A percentile compares a stretch with the other conserved stretches of the same genome.
Conservation (phyloP, 1,140 invertebrate genomes). For the Onthophagus taurus region DNA sequence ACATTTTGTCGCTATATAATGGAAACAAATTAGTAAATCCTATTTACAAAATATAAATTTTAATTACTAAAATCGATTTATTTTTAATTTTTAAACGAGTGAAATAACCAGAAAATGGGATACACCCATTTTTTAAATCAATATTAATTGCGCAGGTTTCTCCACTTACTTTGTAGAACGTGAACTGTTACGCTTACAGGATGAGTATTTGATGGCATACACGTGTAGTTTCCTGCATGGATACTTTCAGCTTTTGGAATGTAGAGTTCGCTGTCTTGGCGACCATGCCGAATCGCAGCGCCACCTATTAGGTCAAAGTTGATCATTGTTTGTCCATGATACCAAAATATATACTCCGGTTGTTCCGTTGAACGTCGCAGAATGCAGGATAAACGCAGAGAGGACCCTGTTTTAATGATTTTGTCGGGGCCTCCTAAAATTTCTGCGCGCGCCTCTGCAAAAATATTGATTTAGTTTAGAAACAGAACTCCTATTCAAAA, state of each 20-base stretch:
- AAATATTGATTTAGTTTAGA: conserved; percentile 6
- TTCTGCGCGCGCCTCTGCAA: conserved; percentile 57
- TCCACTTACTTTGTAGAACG: conserved; percentile 21
- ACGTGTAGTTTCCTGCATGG: conserved; percentile 52
- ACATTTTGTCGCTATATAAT: too few relatives aligned
- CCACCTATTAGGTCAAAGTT: conserved; percentile 67
- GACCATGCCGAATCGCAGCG: conserved; percentile 42
- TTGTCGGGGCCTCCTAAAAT: conserved; percentile 63
- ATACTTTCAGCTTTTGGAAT: conserved; percentile 44
- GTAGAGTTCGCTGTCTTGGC: conserved; percentile 45
- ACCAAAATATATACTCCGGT: conserved; percentile 73
- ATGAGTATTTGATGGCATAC: conserved; percentile 46
- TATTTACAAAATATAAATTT: too few relatives aligned
- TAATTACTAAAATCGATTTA: too few relatives aligned
- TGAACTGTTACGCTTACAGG: conserved; percentile 48
- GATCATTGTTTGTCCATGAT: conserved; percentile 61
- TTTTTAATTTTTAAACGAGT: too few relatives aligned
- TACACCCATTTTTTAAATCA: neutral
- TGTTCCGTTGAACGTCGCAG: conserved; percentile 56
- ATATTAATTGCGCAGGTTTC: neutral
- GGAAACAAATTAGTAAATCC: too few relatives aligned
- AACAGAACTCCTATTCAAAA: too few relatives aligned
- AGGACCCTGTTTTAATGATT: conserved; percentile 60
- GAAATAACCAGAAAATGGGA: too few relatives aligned
- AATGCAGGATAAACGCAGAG: conserved; percentile 59